Conservation (phyloP, 2,888 invertebrate species). For the Chrysodeixis includens region DNA sequence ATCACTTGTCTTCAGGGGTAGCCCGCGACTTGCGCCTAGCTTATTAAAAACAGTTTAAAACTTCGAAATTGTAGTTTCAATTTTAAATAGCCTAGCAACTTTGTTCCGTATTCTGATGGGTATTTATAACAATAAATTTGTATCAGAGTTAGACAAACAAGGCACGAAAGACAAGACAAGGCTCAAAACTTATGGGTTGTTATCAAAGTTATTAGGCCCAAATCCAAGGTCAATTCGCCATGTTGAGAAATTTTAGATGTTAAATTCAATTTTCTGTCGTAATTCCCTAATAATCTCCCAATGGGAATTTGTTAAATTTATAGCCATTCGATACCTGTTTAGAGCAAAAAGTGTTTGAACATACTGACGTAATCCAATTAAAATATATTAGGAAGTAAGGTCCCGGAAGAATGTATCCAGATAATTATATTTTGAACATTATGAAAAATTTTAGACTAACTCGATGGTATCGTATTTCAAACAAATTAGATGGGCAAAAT, state of each 20-base stretch:
- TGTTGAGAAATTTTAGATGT: constrained; percentile 42
- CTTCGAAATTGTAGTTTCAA: background rate
- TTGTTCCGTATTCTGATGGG: background rate
- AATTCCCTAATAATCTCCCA: constrained; percentile 44
- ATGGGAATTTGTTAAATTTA: constrained; percentile 17
- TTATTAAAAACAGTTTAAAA: background rate
- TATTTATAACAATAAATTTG: background rate
- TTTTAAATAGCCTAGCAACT: too few relatives aligned
- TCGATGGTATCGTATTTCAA: too few relatives aligned
- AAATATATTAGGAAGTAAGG: background rate
- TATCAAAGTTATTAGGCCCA: constrained; percentile 9
- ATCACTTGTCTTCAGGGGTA: too few relatives aligned
- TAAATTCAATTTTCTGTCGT: constrained; percentile 35
- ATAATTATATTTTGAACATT: too few relatives aligned
- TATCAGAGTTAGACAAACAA: background rate
- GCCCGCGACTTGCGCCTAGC: background rate
- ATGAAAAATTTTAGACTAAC: too few relatives aligned
- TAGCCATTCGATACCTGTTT: constrained; percentile 18
- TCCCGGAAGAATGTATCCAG: background rate
- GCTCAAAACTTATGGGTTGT: constrained; percentile 21
- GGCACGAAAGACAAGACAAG: constrained; percentile 5
- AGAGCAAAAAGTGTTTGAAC: constrained; percentile 16
- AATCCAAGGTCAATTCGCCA: constrained; percentile 28
- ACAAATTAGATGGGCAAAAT: too few relatives aligned
- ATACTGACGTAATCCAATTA: constrained; percentile 23